Evolutionary conservation across 2,888 invertebrate species (phyloP), one percentile per base, ranked within the genome.

Genomic region (Furcula furcula): DNA sequence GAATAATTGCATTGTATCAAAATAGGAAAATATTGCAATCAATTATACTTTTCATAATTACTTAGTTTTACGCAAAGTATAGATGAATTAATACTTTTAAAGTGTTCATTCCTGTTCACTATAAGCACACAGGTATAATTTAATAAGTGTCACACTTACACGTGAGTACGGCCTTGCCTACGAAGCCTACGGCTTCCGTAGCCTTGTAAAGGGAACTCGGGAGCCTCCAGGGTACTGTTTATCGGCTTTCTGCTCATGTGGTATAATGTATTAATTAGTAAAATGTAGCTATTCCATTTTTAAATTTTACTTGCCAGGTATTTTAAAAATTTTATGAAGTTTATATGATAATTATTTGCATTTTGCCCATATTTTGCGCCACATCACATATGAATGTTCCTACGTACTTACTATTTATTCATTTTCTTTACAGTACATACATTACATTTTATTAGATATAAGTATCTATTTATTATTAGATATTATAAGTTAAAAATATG

Each of bases 381-480:
- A 51, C 65, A 73, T 76, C 68, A 75, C 66, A 64, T 62, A 49
- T 68, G 46, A 77, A 78, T 77, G 81, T 85, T 82, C 80, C 78
- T 83, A 77, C 46, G 62, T 75, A 65, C 66, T 20, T 12, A 14
- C 67, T 70, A 66, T 74, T 65, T 49, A 57, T 61, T 65, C 64
- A 47, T 55, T 59, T 54, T 64, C 59, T 64, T 53, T 56, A 65
- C 62, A 48, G 39, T 64, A 61, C 46, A 62, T 16, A 23, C n/a
- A n/a, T 64, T 67, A 64, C 46, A 39, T 45, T 52, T 63, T 56
- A 52, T 44, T 70, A 66, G 62, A 45, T 60, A 46, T 73, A 77
- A 65, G 62, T 73, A 72, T 78, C 54, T 83, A 83, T 79, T 81
- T 81, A 83, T 79, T 76, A 68, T 64, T 55, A 65, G 55, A 64